These are phyloP conservation scores for Dugesia japonica DNA, from an alignment of 2,888 invertebrate species.

Conservation along the genomic window DNA sequence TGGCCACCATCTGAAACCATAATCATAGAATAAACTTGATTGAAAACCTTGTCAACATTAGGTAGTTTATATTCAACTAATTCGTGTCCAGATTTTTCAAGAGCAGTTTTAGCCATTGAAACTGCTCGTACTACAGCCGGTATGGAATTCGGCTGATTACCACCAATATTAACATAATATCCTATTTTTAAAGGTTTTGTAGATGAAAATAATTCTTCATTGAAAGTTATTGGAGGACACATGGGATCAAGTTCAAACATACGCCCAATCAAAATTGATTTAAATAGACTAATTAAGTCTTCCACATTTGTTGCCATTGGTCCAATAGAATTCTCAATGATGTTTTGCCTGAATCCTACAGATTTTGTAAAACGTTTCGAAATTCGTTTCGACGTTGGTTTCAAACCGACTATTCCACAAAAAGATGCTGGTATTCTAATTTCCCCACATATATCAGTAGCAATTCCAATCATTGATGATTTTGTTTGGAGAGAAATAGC, in stretches of 20 bases:
- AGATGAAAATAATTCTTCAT: slow-evolving; percentile 21
- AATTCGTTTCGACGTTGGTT: neutral
- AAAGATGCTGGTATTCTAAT: neutral
- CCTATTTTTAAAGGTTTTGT: neutral
- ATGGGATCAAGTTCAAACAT: slow-evolving; percentile 37
- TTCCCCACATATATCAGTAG: neutral
- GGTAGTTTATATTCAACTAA: slow-evolving; percentile 23
- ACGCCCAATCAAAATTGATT: slow-evolving; percentile 35
- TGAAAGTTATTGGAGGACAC: slow-evolving; percentile 36
- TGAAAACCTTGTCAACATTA: neutral
- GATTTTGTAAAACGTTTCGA: neutral
- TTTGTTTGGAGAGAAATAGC: neutral
- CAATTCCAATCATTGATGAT: neutral
- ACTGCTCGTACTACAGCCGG: slow-evolving; percentile 32
- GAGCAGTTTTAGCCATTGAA: neutral
- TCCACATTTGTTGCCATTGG: slow-evolving; percentile 38
- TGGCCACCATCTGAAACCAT: slow-evolving; percentile 14
- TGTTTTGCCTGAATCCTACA: neutral
- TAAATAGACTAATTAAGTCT: slow-evolving; percentile 35
- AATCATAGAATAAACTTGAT: neutral
- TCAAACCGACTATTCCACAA: neutral
- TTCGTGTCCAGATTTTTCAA: slow-evolving; percentile 23
- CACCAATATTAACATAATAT: neutral
- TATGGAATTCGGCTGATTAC: neutral
- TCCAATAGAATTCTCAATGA: slow-evolving; percentile 36